Base-by-base conservation (phyloP, 2,797 vertebrate species). In the Pseudotriccus pelzelni region DNA sequence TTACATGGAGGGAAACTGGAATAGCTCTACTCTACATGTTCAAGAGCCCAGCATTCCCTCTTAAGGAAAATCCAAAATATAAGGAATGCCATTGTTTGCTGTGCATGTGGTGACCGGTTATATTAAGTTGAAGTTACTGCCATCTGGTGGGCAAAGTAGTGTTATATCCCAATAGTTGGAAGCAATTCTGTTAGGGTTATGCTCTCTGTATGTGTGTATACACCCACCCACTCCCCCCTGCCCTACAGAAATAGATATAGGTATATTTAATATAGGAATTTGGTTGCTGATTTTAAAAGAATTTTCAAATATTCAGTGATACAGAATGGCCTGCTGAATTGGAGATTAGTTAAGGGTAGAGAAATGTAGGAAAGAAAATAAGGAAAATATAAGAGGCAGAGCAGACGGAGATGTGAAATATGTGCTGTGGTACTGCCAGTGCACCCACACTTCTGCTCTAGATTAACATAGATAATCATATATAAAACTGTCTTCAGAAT, bases 121-220 rank as follows among this genome's bases (percentile, higher is more conserved):
- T 92, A 98, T 98, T 97, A 96, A 98, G 52, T 97, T 98, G 98
- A 88, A 92, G 56, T 95, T 97, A 97, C 93, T 98, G 98, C 98
- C 98, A 98, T 97, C 98, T 98, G 97, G 97, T 98, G 98, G 98
- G 39, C 30, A 83, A 95, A 94, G 52, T 19, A 44, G 39, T 78
- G 32, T 43, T 80, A 4, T 37, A 76, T 36, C 75, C 41, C 32
- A 83, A 1, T 73, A 43, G n/a, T 6, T 28, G 32, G 77, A 64
- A 80, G 32, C 6, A 17, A 27, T 56, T 46, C 41, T 46, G 4
- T 12, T 34, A 36, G 20, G 43, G 14, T 62, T 76, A 4, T 17
- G 34, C 90, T 56, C 67, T 59, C 30, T 17, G 3, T 41, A 25
- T 20, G 25, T 23, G 12, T 25, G 25, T 41, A 7, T 56, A 4